phyloP scores from a whole-genome alignment of 2,888 invertebrate species.

The Eledone cirrhosa region DNA sequence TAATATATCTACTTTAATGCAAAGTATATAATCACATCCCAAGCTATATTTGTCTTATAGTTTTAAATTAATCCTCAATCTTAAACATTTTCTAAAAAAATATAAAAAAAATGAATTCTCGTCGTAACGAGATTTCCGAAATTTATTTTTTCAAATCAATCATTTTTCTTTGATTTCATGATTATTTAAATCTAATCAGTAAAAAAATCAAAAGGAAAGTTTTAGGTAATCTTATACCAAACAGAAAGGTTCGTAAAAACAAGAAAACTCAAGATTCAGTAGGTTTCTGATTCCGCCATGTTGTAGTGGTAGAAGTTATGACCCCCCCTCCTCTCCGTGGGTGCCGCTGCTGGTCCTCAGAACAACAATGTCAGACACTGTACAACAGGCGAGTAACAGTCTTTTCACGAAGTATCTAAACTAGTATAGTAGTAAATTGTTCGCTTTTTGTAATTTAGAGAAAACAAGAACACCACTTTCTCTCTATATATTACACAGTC shows the following conservation, averaged over 20 bases:
- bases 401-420: neutral
- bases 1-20: too few species aligned
- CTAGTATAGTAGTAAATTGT: neutral
- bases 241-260: neutral
- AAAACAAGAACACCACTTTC: neutral
- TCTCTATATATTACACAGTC: neutral
- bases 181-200: neutral
- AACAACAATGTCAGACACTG: constrained; percentile 24
- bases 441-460: neutral
- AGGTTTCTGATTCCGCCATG: neutral
- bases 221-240: neutral
- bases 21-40: too few species aligned
- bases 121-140: constrained; percentile 5
- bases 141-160: neutral
- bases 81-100: too few species aligned
- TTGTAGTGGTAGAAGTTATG: too few species aligned
- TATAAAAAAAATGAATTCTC: neutral
- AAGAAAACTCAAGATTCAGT: neutral
- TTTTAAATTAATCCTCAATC: too few species aligned
- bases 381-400: constrained; percentile 26
- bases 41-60: too few species aligned
- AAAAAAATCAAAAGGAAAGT: too few species aligned
- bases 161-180: too few species aligned
- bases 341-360: constrained; percentile 3
- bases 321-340: neutral